phyloP scores from a whole-genome alignment of 2,888 invertebrate species.

The Dasysyrphus tricinctus region DNA sequence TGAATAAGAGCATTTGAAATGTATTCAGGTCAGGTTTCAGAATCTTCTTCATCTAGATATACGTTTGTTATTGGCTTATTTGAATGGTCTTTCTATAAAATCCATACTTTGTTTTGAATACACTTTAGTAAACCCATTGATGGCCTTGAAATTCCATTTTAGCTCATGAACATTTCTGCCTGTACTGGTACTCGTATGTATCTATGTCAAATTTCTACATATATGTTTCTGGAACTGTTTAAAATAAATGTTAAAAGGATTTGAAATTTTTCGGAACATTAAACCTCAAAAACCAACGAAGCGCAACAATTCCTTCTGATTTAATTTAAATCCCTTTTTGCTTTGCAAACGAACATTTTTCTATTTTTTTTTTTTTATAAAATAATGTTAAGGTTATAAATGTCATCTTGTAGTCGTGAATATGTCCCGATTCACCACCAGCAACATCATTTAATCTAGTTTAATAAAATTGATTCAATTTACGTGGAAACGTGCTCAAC shows the following conservation, averaged over 20 bases:
- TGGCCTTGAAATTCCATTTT: no score
- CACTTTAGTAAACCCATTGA: no score
- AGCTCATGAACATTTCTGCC: no score
- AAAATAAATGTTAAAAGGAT: neutral
- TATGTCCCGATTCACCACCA: neutral
- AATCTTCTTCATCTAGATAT: no score
- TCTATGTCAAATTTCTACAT: no score
- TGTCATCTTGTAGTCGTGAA: constrained; percentile 8
- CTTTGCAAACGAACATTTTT: neutral
- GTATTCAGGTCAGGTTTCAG: no score
- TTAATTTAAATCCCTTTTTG: neutral
- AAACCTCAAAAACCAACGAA: neutral
- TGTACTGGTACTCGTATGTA: no score
- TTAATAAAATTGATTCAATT: constrained; percentile 32
- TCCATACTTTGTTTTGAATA: no score
- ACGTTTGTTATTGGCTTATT: no score
- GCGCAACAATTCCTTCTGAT: neutral
- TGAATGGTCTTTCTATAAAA: no score
- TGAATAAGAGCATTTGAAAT: no score
- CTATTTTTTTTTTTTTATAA: neutral
- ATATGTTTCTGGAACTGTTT: no score
- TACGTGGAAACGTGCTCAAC: constrained; percentile 50
- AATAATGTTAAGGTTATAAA: constrained; percentile 19
- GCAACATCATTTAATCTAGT: constrained; percentile 17
- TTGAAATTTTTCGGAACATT: neutral